Evolutionary conservation across 2,888 invertebrate genomes (phyloP).

Genomic region (Ophion costatus): DNA sequence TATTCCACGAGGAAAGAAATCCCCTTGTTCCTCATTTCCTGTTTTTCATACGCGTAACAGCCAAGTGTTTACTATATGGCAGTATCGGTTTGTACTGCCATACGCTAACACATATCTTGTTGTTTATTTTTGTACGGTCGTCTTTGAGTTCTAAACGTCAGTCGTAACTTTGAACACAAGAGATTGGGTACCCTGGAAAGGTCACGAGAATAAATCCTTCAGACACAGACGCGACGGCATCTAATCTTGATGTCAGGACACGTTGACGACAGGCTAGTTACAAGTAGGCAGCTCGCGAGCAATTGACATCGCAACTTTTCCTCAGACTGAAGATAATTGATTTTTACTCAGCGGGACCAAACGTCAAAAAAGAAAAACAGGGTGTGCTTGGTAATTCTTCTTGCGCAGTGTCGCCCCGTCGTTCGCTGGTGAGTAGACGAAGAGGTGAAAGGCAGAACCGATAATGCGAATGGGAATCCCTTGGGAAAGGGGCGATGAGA

Average conservation of each 20-base stretch:
- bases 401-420: not conserved
- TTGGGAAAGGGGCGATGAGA: not conserved
- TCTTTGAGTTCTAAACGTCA: not conserved
- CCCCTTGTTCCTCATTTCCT: no score
- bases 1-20: no score
- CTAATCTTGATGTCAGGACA: not conserved
- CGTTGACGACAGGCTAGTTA: no score
- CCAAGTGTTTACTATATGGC: no score
- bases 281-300: not conserved
- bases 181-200: not conserved
- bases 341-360: not conserved
- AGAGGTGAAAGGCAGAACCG: conserved; percentile 1
- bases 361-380: not conserved
- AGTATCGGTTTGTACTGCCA: no score
- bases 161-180: not conserved
- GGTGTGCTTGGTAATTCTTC: not conserved
- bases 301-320: not conserved
- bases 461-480: not conserved
- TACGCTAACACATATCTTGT: not conserved
- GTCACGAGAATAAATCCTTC: not conserved
- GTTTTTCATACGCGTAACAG: no score
- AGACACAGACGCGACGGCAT: not conserved
- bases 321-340: conserved; percentile 11
- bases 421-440: not conserved
- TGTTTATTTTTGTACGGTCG: not conserved